These are phyloP conservation scores for Dusona sp. DNA, from an alignment of 2,888 invertebrate species.

Conservation along the genomic window DNA sequence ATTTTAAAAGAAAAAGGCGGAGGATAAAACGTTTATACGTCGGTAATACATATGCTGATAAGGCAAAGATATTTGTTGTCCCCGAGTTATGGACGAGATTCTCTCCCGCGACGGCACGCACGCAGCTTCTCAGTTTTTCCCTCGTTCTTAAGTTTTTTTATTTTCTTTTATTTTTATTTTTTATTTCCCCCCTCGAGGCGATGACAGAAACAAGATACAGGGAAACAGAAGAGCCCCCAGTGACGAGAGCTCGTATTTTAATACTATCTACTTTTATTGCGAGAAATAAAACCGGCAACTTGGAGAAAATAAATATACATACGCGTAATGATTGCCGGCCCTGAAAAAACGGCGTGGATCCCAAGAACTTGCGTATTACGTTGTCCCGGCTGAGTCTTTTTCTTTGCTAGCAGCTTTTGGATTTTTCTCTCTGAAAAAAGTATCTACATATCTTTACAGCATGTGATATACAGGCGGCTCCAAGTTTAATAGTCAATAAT, in stretches of 20 bases:
- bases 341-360: neutral
- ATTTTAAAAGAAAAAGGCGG: neutral
- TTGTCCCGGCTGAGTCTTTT: neutral
- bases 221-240: neutral
- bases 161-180: neutral
- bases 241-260: constrained; percentile 45
- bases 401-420: neutral
- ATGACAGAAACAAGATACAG: constrained; percentile 40
- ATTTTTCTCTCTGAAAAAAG: neutral
- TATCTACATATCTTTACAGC: neutral
- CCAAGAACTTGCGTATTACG: neutral
- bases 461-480: neutral
- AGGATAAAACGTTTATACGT: neutral
- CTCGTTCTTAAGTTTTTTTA: neutral
- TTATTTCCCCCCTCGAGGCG: constrained; percentile 10
- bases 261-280: constrained; percentile 57
- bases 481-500: neutral
- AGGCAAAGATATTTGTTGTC: constrained; percentile 9
- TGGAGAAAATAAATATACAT: constrained; percentile 40
- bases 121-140: constrained; percentile 4
- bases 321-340: constrained; percentile 2
- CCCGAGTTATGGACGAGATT: constrained; percentile 14
- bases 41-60: constrained; percentile 5
- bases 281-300: constrained; percentile 29
- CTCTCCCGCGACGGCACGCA: constrained; percentile 17